These are phyloP conservation scores for Acanthurus leucopareius DNA, from an alignment of 2,797 vertebrate genomes.

Conservation along the genomic window DNA sequence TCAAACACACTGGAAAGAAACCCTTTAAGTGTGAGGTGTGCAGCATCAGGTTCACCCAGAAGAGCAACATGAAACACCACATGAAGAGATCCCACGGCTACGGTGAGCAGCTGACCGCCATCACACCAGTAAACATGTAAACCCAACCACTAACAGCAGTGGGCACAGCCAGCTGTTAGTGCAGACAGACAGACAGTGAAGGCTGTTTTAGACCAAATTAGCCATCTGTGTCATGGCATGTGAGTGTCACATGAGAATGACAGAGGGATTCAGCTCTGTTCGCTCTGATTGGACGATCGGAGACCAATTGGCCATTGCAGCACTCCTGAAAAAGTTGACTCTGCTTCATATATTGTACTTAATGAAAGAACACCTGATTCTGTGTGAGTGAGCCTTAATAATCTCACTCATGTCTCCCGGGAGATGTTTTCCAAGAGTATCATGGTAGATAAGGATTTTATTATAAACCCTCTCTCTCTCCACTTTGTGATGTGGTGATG, in stretches of 20 bases:
- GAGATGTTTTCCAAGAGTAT: not conserved
- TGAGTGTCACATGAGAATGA: too few relatives aligned
- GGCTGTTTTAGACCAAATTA: too few relatives aligned
- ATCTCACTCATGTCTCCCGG: not conserved
- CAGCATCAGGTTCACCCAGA: conserved; percentile 97
- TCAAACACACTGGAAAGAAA: conserved; percentile 98
- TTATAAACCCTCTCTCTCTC: conserved; percentile 5
- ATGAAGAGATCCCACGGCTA: conserved; percentile 95
- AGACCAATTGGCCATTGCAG: too few relatives aligned
- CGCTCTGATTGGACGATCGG: too few relatives aligned
- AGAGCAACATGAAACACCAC: conserved; percentile 99
- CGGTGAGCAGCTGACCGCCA: conserved; percentile 83
- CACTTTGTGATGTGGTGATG: not conserved
- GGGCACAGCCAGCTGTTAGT: not conserved
- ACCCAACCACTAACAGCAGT: not conserved
- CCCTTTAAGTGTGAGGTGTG: conserved; percentile 97
- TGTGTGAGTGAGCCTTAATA: too few relatives aligned
- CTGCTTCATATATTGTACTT: too few relatives aligned
- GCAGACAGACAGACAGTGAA: not conserved
- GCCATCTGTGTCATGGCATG: too few relatives aligned
- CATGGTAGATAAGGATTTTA: not conserved
- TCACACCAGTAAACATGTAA: not conserved
- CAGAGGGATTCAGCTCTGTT: too few relatives aligned
- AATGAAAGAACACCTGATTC: too few relatives aligned
- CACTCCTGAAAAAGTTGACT: too few relatives aligned